phyloP scores from a whole-genome alignment of 2,797 vertebrate genomes.

The Lagocephalus sceleratus region DNA sequence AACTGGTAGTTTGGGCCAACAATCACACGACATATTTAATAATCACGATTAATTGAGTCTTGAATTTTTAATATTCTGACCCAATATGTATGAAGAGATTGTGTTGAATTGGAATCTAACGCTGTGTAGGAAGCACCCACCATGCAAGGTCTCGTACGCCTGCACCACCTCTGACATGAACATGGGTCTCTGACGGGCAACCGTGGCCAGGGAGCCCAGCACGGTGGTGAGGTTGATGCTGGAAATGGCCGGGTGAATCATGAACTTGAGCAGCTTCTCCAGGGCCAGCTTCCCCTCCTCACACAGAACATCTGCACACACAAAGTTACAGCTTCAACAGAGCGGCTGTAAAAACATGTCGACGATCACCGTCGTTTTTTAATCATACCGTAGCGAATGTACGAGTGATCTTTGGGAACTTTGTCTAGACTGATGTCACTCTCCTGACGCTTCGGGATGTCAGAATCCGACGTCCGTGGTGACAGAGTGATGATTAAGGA shows the following conservation, averaged over 20 bases:
- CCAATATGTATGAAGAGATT: background rate
- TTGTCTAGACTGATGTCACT: constrained; percentile 91
- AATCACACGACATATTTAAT: too few relatives aligned
- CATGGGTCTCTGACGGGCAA: constrained; percentile 92
- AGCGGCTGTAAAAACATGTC: background rate
- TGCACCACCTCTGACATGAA: constrained; percentile 98
- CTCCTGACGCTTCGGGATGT: constrained; percentile 88
- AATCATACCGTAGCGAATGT: constrained; percentile 84
- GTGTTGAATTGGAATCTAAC: background rate
- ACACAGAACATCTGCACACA: constrained; percentile 73
- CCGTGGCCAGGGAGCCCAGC: constrained; percentile 87
- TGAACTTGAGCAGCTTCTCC: constrained; percentile 92
- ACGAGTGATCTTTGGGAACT: constrained; percentile 86
- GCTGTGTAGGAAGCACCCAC: constrained; percentile 62
- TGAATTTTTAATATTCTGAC: background rate
- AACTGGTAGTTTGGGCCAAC: too few relatives aligned
- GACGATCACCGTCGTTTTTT: too few relatives aligned
- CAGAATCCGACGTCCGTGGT: constrained; percentile 83
- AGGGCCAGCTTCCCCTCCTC: constrained; percentile 87
- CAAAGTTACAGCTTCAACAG: background rate
- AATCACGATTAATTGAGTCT: too few relatives aligned
- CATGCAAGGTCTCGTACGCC: constrained; percentile 90
- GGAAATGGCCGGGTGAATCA: constrained; percentile 95
- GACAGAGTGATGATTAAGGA: constrained; percentile 91
- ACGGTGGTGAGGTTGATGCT: constrained; percentile 95